phyloP scores from a whole-genome alignment of 2,113 vertebrate genomes.

The Phodopus roborovskii region DNA sequence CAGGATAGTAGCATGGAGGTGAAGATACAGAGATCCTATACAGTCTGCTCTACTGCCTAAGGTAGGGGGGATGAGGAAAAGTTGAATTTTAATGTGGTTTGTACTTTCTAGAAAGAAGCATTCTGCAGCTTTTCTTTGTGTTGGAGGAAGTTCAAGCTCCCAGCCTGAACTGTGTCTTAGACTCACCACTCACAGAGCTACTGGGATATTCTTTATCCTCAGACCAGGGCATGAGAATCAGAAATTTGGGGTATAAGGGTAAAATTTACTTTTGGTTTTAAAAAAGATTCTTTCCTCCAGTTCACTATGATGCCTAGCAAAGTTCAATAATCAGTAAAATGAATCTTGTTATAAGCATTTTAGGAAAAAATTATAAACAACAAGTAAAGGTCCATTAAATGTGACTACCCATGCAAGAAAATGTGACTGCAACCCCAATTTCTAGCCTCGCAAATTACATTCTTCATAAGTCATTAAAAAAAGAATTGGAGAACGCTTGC shows the following conservation, averaged over 20 bases:
- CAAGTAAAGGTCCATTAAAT: not conserved
- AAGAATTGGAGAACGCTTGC: not conserved
- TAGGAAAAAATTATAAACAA: not conserved
- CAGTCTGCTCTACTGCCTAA: not conserved
- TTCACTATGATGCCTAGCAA: not conserved
- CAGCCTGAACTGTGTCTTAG: not conserved
- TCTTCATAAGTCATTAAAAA: not conserved
- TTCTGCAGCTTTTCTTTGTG: not conserved
- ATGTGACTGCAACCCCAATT: not conserved
- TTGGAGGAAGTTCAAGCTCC: not conserved
- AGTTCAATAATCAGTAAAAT: not conserved
- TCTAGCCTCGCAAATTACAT: not conserved
- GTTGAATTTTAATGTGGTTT: not conserved
- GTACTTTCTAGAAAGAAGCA: not conserved
- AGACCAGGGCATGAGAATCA: not conserved
- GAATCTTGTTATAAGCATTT: slow-evolving; percentile 7
- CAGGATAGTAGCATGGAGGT: not conserved
- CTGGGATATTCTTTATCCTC: not conserved
- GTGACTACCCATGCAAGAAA: not conserved
- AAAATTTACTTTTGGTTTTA: not conserved
- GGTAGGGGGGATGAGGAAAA: not conserved
- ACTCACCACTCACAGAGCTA: not conserved
- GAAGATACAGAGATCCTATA: not conserved
- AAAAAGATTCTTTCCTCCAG: not conserved
- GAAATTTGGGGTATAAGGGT: not conserved